Percentiles rank a stretch among this genome's conserved stretches.
Conservation (phyloP, 2,797 vertebrate species). For the Malacoctenus gilli region DNA sequence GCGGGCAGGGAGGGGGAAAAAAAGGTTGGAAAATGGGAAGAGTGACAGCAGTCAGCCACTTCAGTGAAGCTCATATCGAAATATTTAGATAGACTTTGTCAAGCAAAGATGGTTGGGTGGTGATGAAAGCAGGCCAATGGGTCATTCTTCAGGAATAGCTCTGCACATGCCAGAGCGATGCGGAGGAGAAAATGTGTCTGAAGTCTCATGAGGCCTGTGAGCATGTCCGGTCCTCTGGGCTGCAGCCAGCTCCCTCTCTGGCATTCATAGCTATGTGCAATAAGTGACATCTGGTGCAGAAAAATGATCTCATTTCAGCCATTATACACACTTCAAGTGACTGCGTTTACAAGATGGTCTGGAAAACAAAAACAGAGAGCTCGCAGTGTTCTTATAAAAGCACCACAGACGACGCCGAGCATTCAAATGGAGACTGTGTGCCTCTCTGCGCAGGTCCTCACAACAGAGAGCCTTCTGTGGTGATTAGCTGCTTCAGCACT, state of each 20-base stretch:
- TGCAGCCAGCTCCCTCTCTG: constrained; percentile 10
- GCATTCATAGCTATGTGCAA: constrained; percentile 17
- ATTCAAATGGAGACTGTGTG: not conserved
- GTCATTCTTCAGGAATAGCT: constrained; percentile 24
- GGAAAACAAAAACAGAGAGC: constrained; percentile 13
- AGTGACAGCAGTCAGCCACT: not conserved
- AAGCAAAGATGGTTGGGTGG: constrained; percentile 21
- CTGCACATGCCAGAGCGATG: constrained; percentile 7
- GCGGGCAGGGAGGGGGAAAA: constrained; percentile 2
- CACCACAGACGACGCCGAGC: not conserved
- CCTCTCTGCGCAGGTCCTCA: not conserved
- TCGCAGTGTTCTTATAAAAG: not conserved
- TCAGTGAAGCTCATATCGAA: not conserved
- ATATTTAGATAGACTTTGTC: constrained; percentile 8
- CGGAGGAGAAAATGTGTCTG: constrained; percentile 26
- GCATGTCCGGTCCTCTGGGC: constrained; percentile 17
- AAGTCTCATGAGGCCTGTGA: constrained; percentile 27
- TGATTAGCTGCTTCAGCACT: not conserved
- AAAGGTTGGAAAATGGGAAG: constrained; percentile 1
- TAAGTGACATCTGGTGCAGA: constrained; percentile 38
- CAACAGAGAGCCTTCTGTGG: not conserved
- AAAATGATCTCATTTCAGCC: constrained; percentile 27
- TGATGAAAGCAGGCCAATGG: constrained; percentile 22
- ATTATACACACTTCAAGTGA: constrained; percentile 2
- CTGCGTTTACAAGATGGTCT: constrained; percentile 7